Conservation (phyloP, 2,797 vertebrate genomes). For the Lepilemur septentrionalis region DNA sequence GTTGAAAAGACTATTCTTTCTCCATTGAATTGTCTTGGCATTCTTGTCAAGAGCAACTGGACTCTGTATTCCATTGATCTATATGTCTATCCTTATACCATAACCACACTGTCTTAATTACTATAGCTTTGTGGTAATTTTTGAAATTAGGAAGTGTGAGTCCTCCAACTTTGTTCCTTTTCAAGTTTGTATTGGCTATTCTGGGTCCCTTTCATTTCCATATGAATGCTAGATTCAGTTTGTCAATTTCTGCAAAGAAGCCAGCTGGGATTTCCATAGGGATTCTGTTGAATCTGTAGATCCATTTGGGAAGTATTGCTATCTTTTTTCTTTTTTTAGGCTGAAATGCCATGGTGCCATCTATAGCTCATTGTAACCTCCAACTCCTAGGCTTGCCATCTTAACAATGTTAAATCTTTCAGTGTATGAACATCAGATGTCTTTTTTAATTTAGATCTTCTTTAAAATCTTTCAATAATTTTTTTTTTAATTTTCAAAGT, state of each 20-base stretch:
- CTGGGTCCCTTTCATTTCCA: slow-evolving; percentile 11
- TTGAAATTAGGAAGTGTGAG: slow-evolving; percentile 26
- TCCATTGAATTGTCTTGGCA: not conserved
- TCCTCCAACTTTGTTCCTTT: not conserved
- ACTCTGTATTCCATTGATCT: not conserved
- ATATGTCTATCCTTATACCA: not conserved
- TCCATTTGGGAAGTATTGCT: not conserved
- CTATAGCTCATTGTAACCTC: not conserved
- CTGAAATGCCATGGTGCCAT: not conserved
- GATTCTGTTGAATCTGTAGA: not conserved
- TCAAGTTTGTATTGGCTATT: slow-evolving; percentile 30
- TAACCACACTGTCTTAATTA: not conserved
- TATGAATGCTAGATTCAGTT: not conserved
- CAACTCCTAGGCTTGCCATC: not conserved
- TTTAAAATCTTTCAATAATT: not conserved
- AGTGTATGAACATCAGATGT: not conserved
- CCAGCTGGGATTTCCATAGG: not conserved
- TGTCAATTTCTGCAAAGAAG: not conserved
- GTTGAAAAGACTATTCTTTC: slow-evolving; percentile 30
- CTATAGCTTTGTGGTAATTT: slow-evolving; percentile 27
- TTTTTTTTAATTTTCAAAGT: not conserved
- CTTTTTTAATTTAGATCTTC: not conserved
- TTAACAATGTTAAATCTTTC: not conserved
- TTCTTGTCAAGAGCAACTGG: not conserved
- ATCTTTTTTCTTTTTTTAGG: not conserved